Conservation (phyloP, 2,888 invertebrate genomes). For the Eristalis pertinax region DNA sequence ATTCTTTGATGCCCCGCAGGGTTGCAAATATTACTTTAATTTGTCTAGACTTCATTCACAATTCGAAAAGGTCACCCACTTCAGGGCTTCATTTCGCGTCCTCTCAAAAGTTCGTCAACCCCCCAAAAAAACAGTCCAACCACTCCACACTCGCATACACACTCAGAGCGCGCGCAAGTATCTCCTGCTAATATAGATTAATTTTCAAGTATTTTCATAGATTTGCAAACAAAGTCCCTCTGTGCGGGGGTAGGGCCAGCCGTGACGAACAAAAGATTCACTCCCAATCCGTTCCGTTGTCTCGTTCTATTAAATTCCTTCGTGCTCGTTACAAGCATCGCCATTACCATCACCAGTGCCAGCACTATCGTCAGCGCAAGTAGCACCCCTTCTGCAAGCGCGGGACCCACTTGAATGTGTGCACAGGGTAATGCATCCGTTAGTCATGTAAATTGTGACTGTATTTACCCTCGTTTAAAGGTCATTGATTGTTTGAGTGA, state of each 20-base stretch:
- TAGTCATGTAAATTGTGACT: slow-evolving; percentile 62
- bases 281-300: slow-evolving; percentile 8
- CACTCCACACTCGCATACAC: no score
- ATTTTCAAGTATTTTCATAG: slow-evolving; percentile 40
- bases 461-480: slow-evolving; percentile 66
- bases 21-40: not conserved
- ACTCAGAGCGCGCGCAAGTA: not conserved
- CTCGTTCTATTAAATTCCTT: slow-evolving; percentile 26
- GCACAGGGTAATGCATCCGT: slow-evolving; percentile 41
- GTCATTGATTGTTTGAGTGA: slow-evolving; percentile 69
- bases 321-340: not conserved
- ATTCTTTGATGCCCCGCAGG: not conserved
- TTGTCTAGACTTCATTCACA: not conserved
- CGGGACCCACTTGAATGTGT: not conserved
- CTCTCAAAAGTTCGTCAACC: not conserved
- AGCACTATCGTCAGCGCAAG: not conserved
- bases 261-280: slow-evolving; percentile 40
- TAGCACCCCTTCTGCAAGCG: no score
- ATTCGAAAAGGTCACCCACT: not conserved
- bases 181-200: slow-evolving; percentile 41
- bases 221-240: slow-evolving; percentile 38
- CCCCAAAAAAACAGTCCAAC: not conserved
- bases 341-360: not conserved
- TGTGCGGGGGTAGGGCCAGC: slow-evolving; percentile 5
- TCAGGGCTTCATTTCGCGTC: not conserved